Evolutionary conservation across 2,888 invertebrate genomes (phyloP).

Genomic region (Linyphia triangularis): DNA sequence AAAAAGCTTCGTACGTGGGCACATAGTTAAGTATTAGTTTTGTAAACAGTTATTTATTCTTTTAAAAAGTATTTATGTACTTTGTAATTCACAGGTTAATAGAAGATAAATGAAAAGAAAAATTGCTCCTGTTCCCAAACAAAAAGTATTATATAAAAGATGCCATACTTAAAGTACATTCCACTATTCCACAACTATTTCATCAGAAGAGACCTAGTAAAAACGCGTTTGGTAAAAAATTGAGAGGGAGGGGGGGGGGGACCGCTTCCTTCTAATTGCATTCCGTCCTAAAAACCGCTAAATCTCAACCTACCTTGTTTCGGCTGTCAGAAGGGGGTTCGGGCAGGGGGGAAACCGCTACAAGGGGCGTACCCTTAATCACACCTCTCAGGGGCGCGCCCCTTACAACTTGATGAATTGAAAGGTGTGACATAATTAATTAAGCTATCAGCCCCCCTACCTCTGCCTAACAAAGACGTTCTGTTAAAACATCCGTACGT

Average conservation of each 20-base stretch:
- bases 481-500: constrained; percentile 39
- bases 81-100: too few species aligned
- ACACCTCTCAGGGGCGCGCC: constrained; percentile 56
- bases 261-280: constrained; percentile 48
- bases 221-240: not conserved
- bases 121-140: too few species aligned
- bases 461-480: constrained; percentile 69
- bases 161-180: too few species aligned
- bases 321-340: constrained; percentile 13
- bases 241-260: not conserved
- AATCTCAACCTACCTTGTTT: constrained; percentile 68
- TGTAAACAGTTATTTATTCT: too few species aligned
- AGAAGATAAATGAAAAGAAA: too few species aligned
- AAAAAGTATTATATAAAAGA: too few species aligned
- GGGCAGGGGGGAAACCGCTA: not conserved
- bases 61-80: too few species aligned
- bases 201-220: not conserved
- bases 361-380: constrained; percentile 38
- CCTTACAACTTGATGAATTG: constrained; percentile 54
- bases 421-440: constrained; percentile 72
- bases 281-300: constrained; percentile 61
- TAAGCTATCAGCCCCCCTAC: constrained; percentile 62
- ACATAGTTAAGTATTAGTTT: too few species aligned
- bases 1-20: too few species aligned
- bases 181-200: not conserved